These are phyloP conservation scores for Cololabis saira DNA, from an alignment of 2,113 vertebrate species.

Conservation along the genomic window DNA sequence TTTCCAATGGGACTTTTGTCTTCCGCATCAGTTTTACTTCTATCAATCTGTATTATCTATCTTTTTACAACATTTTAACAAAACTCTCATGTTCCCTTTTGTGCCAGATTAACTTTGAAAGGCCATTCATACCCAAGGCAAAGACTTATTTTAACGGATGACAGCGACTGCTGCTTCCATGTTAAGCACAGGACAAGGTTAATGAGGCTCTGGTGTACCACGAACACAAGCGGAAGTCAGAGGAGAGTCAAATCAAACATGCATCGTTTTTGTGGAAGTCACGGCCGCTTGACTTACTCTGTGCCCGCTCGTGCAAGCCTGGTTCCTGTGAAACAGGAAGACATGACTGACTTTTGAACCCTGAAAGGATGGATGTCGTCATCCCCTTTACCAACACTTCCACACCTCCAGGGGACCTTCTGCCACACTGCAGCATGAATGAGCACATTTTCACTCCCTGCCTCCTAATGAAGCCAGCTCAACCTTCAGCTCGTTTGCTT, in stretches of 20 bases:
- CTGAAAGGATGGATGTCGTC: constrained; percentile 73
- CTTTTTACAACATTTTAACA: constrained; percentile 5
- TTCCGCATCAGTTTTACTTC: too few species aligned
- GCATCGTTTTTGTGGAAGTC: constrained; percentile 61
- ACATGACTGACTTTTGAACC: constrained; percentile 74
- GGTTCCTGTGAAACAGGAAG: constrained; percentile 80
- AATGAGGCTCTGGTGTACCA: constrained; percentile 39
- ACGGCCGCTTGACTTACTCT: constrained; percentile 51
- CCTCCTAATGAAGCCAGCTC: not conserved
- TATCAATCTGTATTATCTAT: too few species aligned
- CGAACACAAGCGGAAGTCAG: constrained; percentile 44
- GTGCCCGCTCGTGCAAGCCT: constrained; percentile 50
- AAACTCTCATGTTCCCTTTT: not conserved
- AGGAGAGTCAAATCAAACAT: constrained; percentile 34
- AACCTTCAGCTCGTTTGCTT: not conserved
- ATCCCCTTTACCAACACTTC: constrained; percentile 54
- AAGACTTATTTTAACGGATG: constrained; percentile 17
- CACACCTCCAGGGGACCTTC: constrained; percentile 25
- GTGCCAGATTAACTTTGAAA: constrained; percentile 25
- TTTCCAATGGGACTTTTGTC: too few species aligned
- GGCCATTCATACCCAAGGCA: constrained; percentile 15
- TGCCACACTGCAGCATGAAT: constrained; percentile 34
- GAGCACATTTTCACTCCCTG: constrained; percentile 15
- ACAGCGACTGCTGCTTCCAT: constrained; percentile 41
- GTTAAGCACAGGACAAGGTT: constrained; percentile 60